Conservation (phyloP, 2,113 vertebrate genomes). For the Macrotis lagotis region DNA sequence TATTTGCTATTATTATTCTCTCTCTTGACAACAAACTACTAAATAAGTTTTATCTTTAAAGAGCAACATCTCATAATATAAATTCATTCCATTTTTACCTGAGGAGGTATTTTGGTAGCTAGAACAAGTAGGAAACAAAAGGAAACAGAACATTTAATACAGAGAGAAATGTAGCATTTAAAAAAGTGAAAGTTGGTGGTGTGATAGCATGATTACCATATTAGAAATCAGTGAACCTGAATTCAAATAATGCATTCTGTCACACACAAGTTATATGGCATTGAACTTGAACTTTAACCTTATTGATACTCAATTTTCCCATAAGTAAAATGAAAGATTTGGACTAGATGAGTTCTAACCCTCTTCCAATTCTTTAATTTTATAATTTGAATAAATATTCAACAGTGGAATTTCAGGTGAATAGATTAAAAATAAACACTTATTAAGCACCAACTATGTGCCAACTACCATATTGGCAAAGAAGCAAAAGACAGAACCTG, state of each 20-base stretch:
- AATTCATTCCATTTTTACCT: neutral
- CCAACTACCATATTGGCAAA: neutral
- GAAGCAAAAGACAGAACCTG: neutral
- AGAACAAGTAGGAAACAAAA: neutral
- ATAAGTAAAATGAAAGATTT: neutral
- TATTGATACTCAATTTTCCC: neutral
- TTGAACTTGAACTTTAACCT: neutral
- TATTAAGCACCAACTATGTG: neutral
- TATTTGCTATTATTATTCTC: neutral
- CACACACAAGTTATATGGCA: neutral
- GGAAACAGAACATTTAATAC: neutral
- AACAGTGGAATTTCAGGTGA: neutral
- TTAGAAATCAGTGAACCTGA: neutral
- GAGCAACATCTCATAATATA: neutral
- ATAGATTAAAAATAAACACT: neutral
- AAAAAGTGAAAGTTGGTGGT: neutral
- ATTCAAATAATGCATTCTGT: too few relatives aligned
- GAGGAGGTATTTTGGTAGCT: neutral
- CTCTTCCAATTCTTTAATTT: neutral
- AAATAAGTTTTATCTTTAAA: neutral
- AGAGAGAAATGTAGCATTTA: neutral
- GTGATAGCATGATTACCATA: neutral
- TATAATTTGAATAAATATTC: neutral
- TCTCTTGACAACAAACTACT: neutral
- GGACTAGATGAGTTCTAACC: neutral